Percentiles rank a stretch among this genome's conserved stretches.
These are phyloP conservation scores for Spodoptera litura DNA, from an alignment of 1,140 invertebrate genomes.

Conservation along the genomic window DNA sequence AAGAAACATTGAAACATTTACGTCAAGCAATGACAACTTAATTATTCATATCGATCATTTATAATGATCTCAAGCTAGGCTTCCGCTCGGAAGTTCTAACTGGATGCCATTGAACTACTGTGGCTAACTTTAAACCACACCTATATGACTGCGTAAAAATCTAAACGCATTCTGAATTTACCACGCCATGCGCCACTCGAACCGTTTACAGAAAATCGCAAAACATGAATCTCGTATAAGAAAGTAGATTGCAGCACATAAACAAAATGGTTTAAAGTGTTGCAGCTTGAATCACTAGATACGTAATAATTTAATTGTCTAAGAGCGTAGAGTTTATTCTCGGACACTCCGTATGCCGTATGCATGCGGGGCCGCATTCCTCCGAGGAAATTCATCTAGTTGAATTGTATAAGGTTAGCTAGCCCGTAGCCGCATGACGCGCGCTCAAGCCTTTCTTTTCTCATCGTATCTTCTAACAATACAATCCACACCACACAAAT, in stretches of 20 bases:
- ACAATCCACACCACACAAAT: slow-evolving; percentile 12
- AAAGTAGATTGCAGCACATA: slow-evolving; percentile 11
- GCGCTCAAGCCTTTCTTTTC: slow-evolving; percentile 33
- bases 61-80: slow-evolving; percentile 24
- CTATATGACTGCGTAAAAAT: slow-evolving; percentile 5
- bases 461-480: slow-evolving; percentile 18
- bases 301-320: slow-evolving; percentile 42
- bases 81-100: slow-evolving; percentile 38
- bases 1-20: slow-evolving; percentile 21
- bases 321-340: slow-evolving; percentile 40
- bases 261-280: slow-evolving; percentile 29
- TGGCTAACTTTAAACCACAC: not conserved
- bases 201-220: not conserved
- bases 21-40: slow-evolving; percentile 27
- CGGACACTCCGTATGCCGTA: slow-evolving; percentile 38
- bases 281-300: slow-evolving; percentile 33
- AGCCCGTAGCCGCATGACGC: slow-evolving; percentile 16
- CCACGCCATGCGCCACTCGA: not conserved
- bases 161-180: not conserved
- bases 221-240: not conserved
- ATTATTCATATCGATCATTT: slow-evolving; percentile 44
- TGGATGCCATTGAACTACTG: slow-evolving; percentile 35
- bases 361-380: slow-evolving; percentile 42
- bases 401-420: slow-evolving; percentile 41
- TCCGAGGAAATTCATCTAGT: slow-evolving; percentile 43